Evolutionary conservation across 2,113 vertebrate genomes (phyloP).

Genomic region (Tylochromis polylepis): DNA sequence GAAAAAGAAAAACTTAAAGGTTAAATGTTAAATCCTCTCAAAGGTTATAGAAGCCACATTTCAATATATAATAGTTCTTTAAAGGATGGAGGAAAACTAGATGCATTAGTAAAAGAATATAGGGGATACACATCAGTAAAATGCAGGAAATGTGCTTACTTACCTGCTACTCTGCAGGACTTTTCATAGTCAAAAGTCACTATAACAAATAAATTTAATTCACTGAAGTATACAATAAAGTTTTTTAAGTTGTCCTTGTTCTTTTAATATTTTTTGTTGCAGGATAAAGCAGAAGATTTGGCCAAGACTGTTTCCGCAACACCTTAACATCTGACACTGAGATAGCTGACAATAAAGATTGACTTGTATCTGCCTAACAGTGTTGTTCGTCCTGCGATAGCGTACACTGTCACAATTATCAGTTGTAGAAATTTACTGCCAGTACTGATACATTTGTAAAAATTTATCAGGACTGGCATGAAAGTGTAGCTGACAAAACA

Average conservation of each 20-base stretch:
- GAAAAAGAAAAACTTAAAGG: not conserved
- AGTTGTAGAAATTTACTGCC: not conserved
- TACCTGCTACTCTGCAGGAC: not conserved
- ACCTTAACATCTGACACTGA: not conserved
- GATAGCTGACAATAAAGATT: constrained; percentile 21
- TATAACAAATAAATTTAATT: not conserved
- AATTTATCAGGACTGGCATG: not conserved
- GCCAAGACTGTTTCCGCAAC: not conserved
- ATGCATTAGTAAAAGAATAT: not conserved
- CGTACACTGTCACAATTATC: not conserved
- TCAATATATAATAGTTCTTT: not conserved
- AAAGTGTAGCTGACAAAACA: not conserved
- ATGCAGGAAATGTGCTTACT: rapidly evolving
- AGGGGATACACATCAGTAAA: not conserved
- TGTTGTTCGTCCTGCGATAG: not conserved
- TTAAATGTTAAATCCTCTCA: not conserved
- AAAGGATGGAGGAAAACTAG: not conserved
- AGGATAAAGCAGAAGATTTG: not conserved
- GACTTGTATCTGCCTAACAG: not conserved
- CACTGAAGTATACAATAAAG: not conserved
- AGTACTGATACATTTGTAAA: not conserved
- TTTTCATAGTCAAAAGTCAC: not conserved
- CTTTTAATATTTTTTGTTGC: not conserved
- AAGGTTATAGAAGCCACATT: not conserved
- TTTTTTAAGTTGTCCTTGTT: not conserved